Conservation (phyloP, 2,888 invertebrate species). For the Melanchra persicariae region DNA sequence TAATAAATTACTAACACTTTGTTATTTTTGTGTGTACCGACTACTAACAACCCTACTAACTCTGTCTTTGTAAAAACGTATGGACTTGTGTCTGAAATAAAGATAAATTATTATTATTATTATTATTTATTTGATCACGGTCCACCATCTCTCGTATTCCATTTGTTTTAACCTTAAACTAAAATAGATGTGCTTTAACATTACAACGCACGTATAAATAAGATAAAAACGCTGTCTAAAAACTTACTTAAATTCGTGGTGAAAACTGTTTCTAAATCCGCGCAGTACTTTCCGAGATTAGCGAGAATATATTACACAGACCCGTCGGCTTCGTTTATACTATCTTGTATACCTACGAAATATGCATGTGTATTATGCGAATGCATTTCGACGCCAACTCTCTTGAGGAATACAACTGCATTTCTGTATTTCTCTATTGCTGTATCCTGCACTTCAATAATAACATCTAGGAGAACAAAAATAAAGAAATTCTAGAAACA, state of each 20-base stretch:
- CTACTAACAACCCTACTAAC: too few species aligned
- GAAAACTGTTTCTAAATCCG: conserved; percentile 47
- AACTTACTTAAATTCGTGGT: conserved; percentile 2
- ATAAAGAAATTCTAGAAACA: conserved; percentile 49
- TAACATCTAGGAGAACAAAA: conserved; percentile 11
- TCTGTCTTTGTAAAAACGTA: too few species aligned
- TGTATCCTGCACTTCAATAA: conserved; percentile 20
- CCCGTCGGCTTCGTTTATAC: conserved; percentile 29
- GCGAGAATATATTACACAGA: conserved; percentile 47
- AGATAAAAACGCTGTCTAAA: conserved; percentile 3
- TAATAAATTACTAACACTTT: too few species aligned
- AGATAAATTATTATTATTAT: too few species aligned
- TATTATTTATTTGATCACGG: background rate
- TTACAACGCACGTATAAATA: background rate
- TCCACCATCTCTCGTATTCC: background rate
- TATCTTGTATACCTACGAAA: conserved; percentile 38
- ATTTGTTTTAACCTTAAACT: too few species aligned
- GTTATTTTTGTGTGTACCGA: too few species aligned
- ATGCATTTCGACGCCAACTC: conserved; percentile 48
- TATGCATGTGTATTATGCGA: conserved; percentile 38
- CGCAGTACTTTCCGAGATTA: conserved; percentile 50
- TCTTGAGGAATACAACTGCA: conserved; percentile 35
- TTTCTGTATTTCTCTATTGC: conserved; percentile 39
- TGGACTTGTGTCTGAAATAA: too few species aligned
- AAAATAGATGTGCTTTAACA: background rate